Conservation (phyloP, 2,797 vertebrate genomes). For the Rhinatrema bivittatum region DNA sequence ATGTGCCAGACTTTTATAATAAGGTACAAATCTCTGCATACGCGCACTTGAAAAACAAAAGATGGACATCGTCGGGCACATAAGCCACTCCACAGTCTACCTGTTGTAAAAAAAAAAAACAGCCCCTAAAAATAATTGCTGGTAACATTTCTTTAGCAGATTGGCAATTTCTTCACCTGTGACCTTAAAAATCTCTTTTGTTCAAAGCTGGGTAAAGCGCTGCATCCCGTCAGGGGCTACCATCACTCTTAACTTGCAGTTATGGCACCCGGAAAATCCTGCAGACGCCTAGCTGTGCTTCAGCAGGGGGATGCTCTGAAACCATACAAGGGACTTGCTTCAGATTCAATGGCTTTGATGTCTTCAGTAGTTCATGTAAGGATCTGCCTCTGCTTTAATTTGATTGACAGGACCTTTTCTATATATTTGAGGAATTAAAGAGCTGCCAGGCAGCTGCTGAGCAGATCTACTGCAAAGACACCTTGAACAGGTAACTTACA, state of each 20-base stretch:
- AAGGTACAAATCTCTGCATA: too few species aligned
- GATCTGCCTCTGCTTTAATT: slow-evolving; percentile 45
- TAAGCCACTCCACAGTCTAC: too few species aligned
- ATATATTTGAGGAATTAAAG: slow-evolving; percentile 51
- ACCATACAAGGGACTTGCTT: slow-evolving; percentile 35
- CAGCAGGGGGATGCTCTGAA: slow-evolving; percentile 30
- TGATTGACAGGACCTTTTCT: slow-evolving; percentile 52
- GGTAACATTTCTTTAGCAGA: too few species aligned
- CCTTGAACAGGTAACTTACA: slow-evolving; percentile 9
- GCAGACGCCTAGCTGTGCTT: slow-evolving; percentile 30
- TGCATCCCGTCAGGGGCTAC: slow-evolving; percentile 19
- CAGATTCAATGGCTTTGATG: slow-evolving; percentile 43
- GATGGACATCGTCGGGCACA: too few species aligned
- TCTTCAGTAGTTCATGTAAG: slow-evolving; percentile 47
- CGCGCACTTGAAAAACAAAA: too few species aligned
- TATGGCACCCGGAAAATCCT: slow-evolving; percentile 35
- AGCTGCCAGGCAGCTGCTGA: slow-evolving; percentile 19
- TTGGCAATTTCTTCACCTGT: too few species aligned
- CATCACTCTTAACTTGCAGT: slow-evolving; percentile 30
- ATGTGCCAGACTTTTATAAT: too few species aligned
- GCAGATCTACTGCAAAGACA: slow-evolving; percentile 21
- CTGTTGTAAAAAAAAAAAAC: too few species aligned
- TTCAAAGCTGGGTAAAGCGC: slow-evolving; percentile 10
- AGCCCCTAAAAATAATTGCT: too few species aligned
- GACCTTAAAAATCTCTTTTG: too few species aligned